Evolutionary conservation across 2,797 vertebrate genomes (phyloP).

Genomic region (Syncerus caffer): DNA sequence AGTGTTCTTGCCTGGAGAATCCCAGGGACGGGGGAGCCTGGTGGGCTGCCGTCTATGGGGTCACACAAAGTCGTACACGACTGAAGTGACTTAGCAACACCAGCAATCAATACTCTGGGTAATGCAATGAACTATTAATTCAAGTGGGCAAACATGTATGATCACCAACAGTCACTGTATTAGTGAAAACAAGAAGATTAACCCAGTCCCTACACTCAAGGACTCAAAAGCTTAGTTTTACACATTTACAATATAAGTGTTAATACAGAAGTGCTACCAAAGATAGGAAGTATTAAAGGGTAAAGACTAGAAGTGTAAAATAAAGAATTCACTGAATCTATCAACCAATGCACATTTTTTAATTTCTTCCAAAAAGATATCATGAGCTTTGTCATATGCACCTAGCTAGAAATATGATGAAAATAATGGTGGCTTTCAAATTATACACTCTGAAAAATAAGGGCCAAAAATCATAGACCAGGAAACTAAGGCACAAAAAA

Average conservation of each 20-base stretch:
- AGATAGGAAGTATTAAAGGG: not conserved
- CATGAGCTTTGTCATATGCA: not conserved
- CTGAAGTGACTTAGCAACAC: no score
- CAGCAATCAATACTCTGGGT: conserved; percentile 2
- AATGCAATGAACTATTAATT: not conserved
- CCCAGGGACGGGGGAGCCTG: no score
- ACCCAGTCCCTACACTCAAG: not conserved
- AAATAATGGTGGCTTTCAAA: not conserved
- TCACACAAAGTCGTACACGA: no score
- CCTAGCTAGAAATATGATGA: not conserved
- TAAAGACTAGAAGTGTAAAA: not conserved
- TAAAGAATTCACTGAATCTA: conserved; percentile 5
- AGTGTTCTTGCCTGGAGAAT: no score
- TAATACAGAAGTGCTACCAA: not conserved
- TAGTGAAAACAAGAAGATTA: conserved; percentile 37
- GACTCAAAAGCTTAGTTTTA: not conserved
- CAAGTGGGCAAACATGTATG: not conserved
- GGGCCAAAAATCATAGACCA: not conserved
- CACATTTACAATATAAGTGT: not conserved
- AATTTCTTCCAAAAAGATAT: not conserved
- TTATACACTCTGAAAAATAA: conserved; percentile 28
- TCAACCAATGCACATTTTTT: not conserved
- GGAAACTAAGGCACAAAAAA: not conserved
- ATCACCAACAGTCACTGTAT: not conserved
- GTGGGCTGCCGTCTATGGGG: no score